phyloP scores from a whole-genome alignment of 2,113 vertebrate genomes.

The Struthio camelus region DNA sequence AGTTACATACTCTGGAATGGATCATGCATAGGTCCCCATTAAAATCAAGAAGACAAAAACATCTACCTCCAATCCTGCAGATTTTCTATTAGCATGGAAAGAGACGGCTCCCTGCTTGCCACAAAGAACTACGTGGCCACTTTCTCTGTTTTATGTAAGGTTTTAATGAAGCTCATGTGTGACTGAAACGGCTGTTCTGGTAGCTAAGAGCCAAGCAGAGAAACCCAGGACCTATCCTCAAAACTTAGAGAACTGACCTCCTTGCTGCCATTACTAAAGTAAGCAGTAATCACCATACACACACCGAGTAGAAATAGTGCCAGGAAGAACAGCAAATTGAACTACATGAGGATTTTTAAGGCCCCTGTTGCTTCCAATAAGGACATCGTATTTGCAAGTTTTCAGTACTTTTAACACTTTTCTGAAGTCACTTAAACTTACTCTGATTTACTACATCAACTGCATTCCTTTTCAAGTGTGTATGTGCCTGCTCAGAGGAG shows the following conservation, averaged over 20 bases:
- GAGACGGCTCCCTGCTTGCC: fast-evolving
- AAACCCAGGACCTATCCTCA: not conserved
- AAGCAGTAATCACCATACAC: not conserved
- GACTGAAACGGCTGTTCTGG: not conserved
- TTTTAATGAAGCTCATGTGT: not conserved
- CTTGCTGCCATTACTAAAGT: not conserved
- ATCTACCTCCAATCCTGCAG: not conserved
- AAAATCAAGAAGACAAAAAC: not conserved
- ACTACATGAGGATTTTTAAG: not conserved
- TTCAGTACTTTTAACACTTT: not conserved
- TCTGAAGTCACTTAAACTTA: not conserved
- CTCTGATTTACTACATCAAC: not conserved
- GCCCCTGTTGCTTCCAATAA: not conserved
- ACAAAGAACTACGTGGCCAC: not conserved
- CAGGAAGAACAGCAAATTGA: not conserved
- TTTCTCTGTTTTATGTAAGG: not conserved
- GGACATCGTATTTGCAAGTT: not conserved
- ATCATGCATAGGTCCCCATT: not conserved
- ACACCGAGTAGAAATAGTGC: not conserved
- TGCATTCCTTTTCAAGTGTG: not conserved
- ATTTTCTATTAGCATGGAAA: not conserved
- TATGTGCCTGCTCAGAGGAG: not conserved
- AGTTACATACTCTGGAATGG: not conserved
- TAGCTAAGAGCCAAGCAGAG: not conserved
- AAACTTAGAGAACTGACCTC: not conserved